phyloP scores from a whole-genome alignment of 2,113 vertebrate genomes.

The Crotophaga sulcirostris region DNA sequence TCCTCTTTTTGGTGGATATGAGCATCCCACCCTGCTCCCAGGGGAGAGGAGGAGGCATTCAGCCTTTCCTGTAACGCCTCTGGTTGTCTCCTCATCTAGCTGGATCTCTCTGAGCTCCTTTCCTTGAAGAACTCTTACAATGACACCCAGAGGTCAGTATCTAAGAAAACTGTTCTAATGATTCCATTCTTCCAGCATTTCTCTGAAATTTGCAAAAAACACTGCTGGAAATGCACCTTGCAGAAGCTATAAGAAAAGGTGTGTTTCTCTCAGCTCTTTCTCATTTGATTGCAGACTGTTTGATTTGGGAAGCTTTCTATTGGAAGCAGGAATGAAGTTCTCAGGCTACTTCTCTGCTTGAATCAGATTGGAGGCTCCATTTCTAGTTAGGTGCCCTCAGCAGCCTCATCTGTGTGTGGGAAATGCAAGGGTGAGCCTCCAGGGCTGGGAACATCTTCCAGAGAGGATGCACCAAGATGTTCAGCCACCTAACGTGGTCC shows the following conservation, averaged over 20 bases:
- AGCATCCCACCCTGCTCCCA: neutral
- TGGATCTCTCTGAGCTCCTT: neutral
- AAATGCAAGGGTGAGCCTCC: neutral
- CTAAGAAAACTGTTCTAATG: neutral
- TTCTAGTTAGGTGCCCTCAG: neutral
- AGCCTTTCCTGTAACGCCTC: neutral
- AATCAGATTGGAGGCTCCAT: neutral
- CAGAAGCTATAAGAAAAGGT: neutral
- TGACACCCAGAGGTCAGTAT: neutral
- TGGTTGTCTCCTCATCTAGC: neutral
- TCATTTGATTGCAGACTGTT: neutral
- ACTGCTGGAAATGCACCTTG: neutral
- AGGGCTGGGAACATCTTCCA: neutral
- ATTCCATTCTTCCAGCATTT: neutral
- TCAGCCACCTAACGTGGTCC: neutral
- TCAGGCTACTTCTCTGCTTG: neutral
- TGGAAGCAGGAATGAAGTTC: neutral
- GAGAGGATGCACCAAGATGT: neutral
- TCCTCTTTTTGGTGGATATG: neutral
- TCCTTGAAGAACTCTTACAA: neutral
- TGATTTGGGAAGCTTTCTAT: neutral
- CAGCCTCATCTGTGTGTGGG: no score
- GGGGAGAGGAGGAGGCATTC: neutral
- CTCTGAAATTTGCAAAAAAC: neutral
- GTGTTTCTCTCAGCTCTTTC: neutral